Evolutionary conservation across 1,140 invertebrate species (phyloP).

Genomic region (Tetraneura akinire): DNA sequence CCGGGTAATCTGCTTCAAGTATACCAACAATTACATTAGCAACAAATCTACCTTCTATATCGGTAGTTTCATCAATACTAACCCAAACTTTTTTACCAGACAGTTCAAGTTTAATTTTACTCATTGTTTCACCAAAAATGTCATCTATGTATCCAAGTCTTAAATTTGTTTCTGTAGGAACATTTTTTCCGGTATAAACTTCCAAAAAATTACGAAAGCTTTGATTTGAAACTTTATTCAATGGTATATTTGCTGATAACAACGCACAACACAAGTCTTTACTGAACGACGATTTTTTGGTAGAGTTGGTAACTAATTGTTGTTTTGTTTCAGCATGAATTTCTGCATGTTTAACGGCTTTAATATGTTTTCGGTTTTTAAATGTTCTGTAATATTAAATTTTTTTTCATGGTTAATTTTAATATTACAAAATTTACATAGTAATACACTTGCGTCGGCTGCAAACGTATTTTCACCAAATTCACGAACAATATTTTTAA

Average conservation of each 20-base stretch:
- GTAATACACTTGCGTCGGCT: constrained; percentile 1
- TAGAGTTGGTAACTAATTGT: constrained; percentile 1
- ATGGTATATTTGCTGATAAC: constrained; percentile 1
- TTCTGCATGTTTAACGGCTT: constrained; percentile 10
- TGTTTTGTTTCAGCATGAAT: background rate
- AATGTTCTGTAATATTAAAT: constrained; percentile 13
- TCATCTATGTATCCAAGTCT: constrained; percentile 25
- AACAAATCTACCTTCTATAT: constrained; percentile 9
- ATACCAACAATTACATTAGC: background rate
- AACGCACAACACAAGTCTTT: constrained; percentile 13
- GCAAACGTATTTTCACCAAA: constrained; percentile 17
- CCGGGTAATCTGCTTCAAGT: constrained; percentile 10
- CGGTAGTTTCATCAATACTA: too few relatives aligned
- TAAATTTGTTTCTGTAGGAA: constrained; percentile 10
- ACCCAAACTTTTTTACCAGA: constrained; percentile 18
- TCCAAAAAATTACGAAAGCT: background rate
- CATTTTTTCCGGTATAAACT: background rate
- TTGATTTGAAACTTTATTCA: constrained; percentile 26
- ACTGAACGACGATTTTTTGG: constrained; percentile 2
- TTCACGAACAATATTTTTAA: constrained; percentile 1
- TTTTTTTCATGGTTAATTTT: constrained; percentile 21
- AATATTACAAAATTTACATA: constrained; percentile 19
- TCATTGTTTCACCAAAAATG: constrained; percentile 11
- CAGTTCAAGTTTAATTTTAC: constrained; percentile 21
- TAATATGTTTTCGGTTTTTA: constrained; percentile 6